phyloP scores from a whole-genome alignment of 2,888 invertebrate species.

The Zaprionus obscuricornis region DNA sequence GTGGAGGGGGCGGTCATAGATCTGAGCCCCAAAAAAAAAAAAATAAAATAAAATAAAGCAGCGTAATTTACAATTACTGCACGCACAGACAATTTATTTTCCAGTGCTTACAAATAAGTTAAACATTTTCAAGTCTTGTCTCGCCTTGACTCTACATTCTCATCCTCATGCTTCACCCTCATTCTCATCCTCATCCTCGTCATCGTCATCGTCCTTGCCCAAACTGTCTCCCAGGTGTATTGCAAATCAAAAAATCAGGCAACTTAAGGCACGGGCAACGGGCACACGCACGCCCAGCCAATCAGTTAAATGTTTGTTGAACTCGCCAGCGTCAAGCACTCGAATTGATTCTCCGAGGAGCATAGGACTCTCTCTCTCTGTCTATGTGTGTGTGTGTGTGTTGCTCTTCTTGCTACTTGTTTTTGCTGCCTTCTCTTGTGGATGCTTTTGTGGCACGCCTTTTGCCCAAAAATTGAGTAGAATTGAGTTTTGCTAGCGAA shows the following conservation, averaged over 20 bases:
- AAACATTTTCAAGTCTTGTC: constrained; percentile 40
- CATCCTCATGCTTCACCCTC: too few species aligned
- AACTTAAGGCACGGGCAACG: constrained; percentile 17
- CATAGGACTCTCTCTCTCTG: constrained; percentile 26
- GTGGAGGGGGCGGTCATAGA: constrained; percentile 2
- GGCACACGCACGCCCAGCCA: constrained; percentile 72
- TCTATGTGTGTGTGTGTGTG: too few species aligned
- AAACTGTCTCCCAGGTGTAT: constrained; percentile 79
- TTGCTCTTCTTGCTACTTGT: constrained; percentile 18
- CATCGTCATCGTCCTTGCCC: neutral
- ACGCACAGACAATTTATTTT: constrained; percentile 83
- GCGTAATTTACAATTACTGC: constrained; percentile 82
- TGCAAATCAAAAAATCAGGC: constrained; percentile 80
- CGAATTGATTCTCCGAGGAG: constrained; percentile 44
- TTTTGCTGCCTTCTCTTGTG: constrained; percentile 23
- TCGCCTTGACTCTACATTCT: neutral
- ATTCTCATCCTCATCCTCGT: too few species aligned
- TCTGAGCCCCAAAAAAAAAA: constrained; percentile 31
- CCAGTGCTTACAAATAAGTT: constrained; percentile 74
- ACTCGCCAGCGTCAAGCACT: constrained; percentile 61
- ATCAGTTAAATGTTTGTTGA: constrained; percentile 80
- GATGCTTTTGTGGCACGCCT: constrained; percentile 31
- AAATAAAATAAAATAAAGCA: too few species aligned
- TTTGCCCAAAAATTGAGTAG: constrained; percentile 52
- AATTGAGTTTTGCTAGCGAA: constrained; percentile 53